Evolutionary conservation across 2,888 invertebrate genomes (phyloP).

Genomic region (Drosophila mayaguana): DNA sequence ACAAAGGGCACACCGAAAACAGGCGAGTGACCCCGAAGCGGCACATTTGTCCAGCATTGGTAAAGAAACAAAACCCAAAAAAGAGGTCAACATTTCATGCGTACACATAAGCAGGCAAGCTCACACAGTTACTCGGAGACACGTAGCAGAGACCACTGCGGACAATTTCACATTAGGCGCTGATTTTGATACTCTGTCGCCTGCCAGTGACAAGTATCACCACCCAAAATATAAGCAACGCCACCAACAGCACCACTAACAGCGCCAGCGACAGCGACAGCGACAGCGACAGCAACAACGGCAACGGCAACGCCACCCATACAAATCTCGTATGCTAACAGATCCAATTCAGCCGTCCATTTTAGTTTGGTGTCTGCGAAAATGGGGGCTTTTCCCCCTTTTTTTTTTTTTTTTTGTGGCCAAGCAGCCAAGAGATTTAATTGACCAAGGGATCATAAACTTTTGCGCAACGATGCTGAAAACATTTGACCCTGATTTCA

Average conservation of each 20-base stretch:
- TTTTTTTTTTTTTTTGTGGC: slow-evolving; percentile 36
- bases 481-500: slow-evolving; percentile 84
- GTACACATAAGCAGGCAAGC: slow-evolving; percentile 9
- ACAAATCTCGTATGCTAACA: slow-evolving; percentile 30
- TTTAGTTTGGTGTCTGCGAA: slow-evolving; percentile 30
- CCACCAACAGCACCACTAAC: slow-evolving; percentile 6
- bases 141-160: slow-evolving; percentile 43
- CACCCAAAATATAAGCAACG: slow-evolving; percentile 51
- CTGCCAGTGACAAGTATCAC: slow-evolving; percentile 68
- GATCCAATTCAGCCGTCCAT: slow-evolving; percentile 40
- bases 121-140: slow-evolving; percentile 25
- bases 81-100: slow-evolving; percentile 15
- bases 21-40: slow-evolving; percentile 35
- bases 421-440: slow-evolving; percentile 80
- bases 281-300: neutral
- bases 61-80: slow-evolving; percentile 25
- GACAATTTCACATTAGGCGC: slow-evolving; percentile 62
- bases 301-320: slow-evolving; percentile 25
- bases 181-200: slow-evolving; percentile 61
- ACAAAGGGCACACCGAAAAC: slow-evolving; percentile 51
- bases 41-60: slow-evolving; percentile 40
- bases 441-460: slow-evolving; percentile 84
- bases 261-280: neutral
- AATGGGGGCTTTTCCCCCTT: slow-evolving; percentile 21
- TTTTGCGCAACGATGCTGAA: slow-evolving; percentile 83